Evolutionary conservation across 2,797 vertebrate genomes (phyloP), one percentile per base, ranked within the genome.

Genomic region (Onychomys arenicola): DNA sequence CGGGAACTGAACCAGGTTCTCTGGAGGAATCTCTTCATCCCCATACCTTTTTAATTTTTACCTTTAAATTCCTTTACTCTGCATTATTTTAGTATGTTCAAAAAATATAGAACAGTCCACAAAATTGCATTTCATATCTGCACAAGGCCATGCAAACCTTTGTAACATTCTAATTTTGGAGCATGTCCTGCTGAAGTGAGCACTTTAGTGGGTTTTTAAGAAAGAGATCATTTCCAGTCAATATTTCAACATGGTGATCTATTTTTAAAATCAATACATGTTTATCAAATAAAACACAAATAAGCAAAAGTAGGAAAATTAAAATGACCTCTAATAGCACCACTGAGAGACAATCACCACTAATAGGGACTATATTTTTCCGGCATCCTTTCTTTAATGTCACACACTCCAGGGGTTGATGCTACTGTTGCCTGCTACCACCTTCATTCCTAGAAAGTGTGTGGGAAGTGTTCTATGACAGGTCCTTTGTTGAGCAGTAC

Each of bases 211-310:
- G 55, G 12, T 57, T 86, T 85, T 90, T 52, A 43, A 67, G 16
- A 46, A 61, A 81, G 27, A 82, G 40, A 92, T 46, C 12, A 59
- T 80, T 92, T 76, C 75, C 65, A 37, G 82, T 90, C 65, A 40
- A 57, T 85, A 23, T 86, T 89, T 89, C 78, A 89, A 34, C 21
- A 90, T 25, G 40, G 67, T 76, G 40, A 93, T 93, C 55, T 82
- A 55, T 52, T 96, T 96, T 95, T 43, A 76, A 81, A 90, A 93
- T 95, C 86, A 82, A 95, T 93, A 21, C 46, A 25, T 82, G 29
- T 82, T 90, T 93, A 90, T 85, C 90, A 76, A 93, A 90, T 81
- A 93, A 95, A 95, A 59, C 90, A 96, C 75, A 82, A 90, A 82
- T 90, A 93, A 92, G 81, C 34, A 65, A 86, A 93, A 69, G 40